A percentile compares a stretch with the other conserved stretches of the same genome.
These are phyloP conservation scores for Habropoda laboriosa DNA, from an alignment of 1,140 invertebrate species.

Conservation along the genomic window DNA sequence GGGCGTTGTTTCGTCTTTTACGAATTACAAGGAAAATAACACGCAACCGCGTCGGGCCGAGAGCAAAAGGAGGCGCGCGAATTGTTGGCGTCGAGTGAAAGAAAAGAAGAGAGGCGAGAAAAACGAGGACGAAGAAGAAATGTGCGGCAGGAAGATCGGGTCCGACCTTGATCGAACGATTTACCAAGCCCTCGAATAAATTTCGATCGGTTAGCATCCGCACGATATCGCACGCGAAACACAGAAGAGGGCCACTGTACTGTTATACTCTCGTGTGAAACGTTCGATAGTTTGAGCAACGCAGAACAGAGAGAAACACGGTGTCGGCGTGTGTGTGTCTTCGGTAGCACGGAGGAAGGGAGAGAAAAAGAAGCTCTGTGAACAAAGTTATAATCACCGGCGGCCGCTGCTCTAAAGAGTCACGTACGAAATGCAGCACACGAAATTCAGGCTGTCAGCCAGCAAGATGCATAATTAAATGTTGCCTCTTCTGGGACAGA, in stretches of 20 bases:
- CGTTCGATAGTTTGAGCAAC: neutral
- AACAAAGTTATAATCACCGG: slow-evolving; percentile 42
- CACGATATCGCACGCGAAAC: slow-evolving; percentile 38
- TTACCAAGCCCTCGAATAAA: slow-evolving; percentile 13
- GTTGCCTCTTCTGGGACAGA: no score
- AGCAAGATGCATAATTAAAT: slow-evolving; percentile 50
- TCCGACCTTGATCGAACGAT: slow-evolving; percentile 32
- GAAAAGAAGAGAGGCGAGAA: neutral
- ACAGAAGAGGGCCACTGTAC: neutral
- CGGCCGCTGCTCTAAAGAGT: slow-evolving; percentile 30
- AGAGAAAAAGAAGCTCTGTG: no score
- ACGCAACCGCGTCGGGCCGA: neutral
- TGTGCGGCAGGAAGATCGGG: neutral
- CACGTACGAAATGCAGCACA: slow-evolving; percentile 43
- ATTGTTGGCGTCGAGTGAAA: no score
- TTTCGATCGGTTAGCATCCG: neutral
- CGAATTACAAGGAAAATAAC: slow-evolving; percentile 15
- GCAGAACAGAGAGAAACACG: neutral
- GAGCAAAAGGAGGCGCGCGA: neutral
- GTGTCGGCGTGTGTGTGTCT: neutral
- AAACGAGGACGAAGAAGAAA: neutral
- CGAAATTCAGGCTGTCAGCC: slow-evolving; percentile 51
- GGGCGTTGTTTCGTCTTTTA: slow-evolving; percentile 11
- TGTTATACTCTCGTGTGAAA: slow-evolving; percentile 4
- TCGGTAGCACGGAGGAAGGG: neutral